phyloP scores from a whole-genome alignment of 1,140 invertebrate species.

The Anastrepha ludens region DNA sequence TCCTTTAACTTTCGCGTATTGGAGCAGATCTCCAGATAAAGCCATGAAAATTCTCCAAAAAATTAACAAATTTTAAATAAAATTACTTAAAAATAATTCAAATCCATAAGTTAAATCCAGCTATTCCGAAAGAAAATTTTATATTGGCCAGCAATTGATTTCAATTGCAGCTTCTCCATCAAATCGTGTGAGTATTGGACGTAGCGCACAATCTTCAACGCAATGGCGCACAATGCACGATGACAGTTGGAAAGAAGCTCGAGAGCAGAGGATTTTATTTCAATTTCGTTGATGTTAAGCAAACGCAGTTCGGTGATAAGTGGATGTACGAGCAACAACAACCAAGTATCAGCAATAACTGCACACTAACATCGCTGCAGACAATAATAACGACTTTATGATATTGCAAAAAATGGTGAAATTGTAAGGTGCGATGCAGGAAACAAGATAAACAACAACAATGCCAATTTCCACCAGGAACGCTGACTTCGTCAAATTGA shows the following conservation, averaged over 20 bases:
- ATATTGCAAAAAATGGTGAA: neutral
- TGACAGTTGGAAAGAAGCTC: neutral
- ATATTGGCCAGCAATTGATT: too few relatives aligned
- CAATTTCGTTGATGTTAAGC: constrained; percentile 29
- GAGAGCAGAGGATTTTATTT: neutral
- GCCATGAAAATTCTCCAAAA: neutral
- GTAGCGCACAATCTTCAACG: neutral
- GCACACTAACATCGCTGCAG: neutral
- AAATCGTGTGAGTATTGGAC: neutral
- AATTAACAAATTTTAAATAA: too few relatives aligned
- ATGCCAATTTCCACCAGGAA: neutral
- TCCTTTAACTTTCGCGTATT: too few relatives aligned
- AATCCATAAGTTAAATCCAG: too few relatives aligned
- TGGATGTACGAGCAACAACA: neutral
- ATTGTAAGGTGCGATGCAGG: neutral
- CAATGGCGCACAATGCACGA: neutral
- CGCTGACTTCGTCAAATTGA: neutral
- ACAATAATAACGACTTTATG: neutral
- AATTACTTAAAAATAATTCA: too few relatives aligned
- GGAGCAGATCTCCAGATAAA: too few relatives aligned
- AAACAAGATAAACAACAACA: neutral
- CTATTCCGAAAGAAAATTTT: too few relatives aligned
- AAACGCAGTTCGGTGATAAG: constrained; percentile 7
- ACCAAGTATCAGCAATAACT: neutral
- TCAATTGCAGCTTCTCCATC: too few relatives aligned